phyloP scores from a whole-genome alignment of 1,140 invertebrate genomes.

The Hetaerina americana region DNA sequence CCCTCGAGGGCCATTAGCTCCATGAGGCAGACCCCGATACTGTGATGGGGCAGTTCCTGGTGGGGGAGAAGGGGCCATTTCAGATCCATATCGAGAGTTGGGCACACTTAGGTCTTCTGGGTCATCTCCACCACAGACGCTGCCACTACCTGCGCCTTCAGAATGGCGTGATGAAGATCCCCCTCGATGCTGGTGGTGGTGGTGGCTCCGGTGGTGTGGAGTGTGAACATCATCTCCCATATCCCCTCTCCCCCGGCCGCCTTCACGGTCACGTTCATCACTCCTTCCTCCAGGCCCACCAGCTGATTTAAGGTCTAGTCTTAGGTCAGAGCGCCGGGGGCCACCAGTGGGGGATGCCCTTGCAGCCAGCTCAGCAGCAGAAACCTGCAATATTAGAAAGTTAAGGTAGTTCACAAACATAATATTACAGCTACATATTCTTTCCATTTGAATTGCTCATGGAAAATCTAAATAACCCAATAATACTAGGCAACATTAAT shows the following conservation, averaged over 20 bases:
- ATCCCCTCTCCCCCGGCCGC: slow-evolving; percentile 4
- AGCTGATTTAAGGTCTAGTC: slow-evolving; percentile 43
- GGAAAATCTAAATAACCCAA: no score
- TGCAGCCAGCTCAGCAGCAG: slow-evolving; percentile 63
- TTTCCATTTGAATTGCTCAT: no score
- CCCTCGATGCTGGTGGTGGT: slow-evolving; percentile 21
- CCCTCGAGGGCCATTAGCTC: background rate
- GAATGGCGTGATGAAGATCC: slow-evolving; percentile 10
- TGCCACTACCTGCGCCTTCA: slow-evolving; percentile 35
- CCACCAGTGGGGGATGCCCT: slow-evolving; percentile 70
- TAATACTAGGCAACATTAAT: no score
- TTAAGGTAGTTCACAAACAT: no score
- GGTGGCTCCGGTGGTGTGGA: background rate
- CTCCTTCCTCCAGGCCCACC: slow-evolving; percentile 4
- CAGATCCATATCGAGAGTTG: slow-evolving; percentile 12
- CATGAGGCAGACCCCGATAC: background rate
- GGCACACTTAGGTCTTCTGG: slow-evolving; percentile 64
- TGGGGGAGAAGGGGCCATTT: slow-evolving; percentile 20
- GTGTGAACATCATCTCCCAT: background rate
- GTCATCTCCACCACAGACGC: slow-evolving; percentile 59
- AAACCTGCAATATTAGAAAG: slow-evolving; percentile 27
- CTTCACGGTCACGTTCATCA: background rate
- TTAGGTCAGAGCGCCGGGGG: slow-evolving; percentile 49
- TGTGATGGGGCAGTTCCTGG: background rate
- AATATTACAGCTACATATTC: no score